Evolutionary conservation across 1,140 invertebrate species (phyloP), one percentile per base, ranked within the genome.

Genomic region (Leptinotarsa undecemlineata): DNA sequence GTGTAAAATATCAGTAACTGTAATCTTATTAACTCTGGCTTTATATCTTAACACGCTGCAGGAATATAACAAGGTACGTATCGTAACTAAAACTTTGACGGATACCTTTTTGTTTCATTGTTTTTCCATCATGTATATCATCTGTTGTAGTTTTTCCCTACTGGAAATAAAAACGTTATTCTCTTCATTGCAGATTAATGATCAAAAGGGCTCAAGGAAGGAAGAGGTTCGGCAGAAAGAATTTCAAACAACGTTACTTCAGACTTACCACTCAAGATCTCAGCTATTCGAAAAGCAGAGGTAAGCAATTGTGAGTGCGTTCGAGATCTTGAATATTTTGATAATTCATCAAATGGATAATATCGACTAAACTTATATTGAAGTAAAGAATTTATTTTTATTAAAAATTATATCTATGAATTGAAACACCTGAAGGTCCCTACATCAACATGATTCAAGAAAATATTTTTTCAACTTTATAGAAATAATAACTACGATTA

Each of bases 161-260:
- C 3, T 57, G 15, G 51, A 57, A 19, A 17, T 17, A 17, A 17
- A 15, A 57, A 17, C 4, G 0, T 57, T n/a, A n/a, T 57, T 57
- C 51, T 57, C 13, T 57, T 19, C 51, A 57, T 87, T 86, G 21
- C 86, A 95, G 94, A 83, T 88, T 92, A 80, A 94, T 97, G 92
- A 94, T 94, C 77, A 97, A 96, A 87, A 90, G 94, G 83, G 93
- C 95, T 74, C 94, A 96, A 82, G 90, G 93, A 23, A 88, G 94
- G 76, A 95, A 94, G 87, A 89, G 91, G 78, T 94, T 96, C 86
- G 92, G 89, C 62, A 88, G 94, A 73, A 92, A 93, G 80, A 94
- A 95, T 86, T 94, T 95, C 85, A 96, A 96, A 84, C 91, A 92
- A 81, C 90, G 95, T 77, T 95, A 96, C 86, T 96, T 97, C 85